These are phyloP conservation scores for Aphelenchoides fujianensis DNA, from an alignment of 1,140 invertebrate species.

Conservation along the genomic window DNA sequence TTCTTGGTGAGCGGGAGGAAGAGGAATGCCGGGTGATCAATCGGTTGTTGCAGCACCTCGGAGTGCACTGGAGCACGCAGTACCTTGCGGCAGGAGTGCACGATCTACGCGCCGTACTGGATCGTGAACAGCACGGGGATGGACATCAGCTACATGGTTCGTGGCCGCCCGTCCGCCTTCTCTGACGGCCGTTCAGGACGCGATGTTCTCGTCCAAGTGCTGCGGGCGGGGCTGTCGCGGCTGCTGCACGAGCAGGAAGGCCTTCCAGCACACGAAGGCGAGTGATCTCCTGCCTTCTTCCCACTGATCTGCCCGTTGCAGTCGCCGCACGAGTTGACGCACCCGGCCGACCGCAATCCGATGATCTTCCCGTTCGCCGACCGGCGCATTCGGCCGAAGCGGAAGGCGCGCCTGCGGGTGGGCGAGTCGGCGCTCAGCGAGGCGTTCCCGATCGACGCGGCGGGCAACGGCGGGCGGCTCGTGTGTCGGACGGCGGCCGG, in stretches of 20 bases:
- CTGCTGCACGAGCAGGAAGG: no score
- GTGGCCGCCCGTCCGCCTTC: slow-evolving; percentile 40
- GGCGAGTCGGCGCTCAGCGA: slow-evolving; percentile 89
- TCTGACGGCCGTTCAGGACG: no score
- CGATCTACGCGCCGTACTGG: slow-evolving; percentile 93
- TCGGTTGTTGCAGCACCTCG: slow-evolving; percentile 65
- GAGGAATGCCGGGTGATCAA: background rate
- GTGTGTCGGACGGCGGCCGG: slow-evolving; percentile 74
- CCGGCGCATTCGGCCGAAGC: slow-evolving; percentile 85
- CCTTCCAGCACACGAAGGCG: no score
- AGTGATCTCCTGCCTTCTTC: background rate
- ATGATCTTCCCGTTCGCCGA: slow-evolving; percentile 86
- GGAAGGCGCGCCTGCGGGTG: slow-evolving; percentile 78
- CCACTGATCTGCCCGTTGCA: background rate
- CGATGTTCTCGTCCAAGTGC: no score
- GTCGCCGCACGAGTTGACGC: slow-evolving; percentile 38
- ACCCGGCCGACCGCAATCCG: slow-evolving; percentile 73
- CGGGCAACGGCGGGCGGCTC: slow-evolving; percentile 85
- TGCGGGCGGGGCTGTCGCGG: no score
- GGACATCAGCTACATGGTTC: slow-evolving; percentile 80
- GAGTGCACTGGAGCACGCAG: slow-evolving; percentile 74
- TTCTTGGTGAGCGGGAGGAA: background rate
- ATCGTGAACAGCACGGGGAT: slow-evolving; percentile 94
- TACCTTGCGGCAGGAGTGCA: slow-evolving; percentile 71
- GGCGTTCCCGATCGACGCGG: slow-evolving; percentile 91